Base-by-base conservation (phyloP, 2,888 invertebrate species). In the Rhopalosiphum nymphaeae region DNA sequence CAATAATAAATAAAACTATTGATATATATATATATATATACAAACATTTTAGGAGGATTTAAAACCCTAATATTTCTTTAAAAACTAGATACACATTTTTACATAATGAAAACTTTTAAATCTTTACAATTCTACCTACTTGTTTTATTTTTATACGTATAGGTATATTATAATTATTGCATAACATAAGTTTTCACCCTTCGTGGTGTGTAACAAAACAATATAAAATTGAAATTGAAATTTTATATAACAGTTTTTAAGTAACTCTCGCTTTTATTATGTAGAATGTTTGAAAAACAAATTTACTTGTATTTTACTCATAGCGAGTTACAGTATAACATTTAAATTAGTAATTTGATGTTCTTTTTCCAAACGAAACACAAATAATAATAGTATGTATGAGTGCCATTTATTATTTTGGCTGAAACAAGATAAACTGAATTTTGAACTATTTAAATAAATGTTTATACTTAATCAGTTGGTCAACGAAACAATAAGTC, bases 1-100 rank as follows among this genome's bases (percentile, higher is more conserved):
- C 90, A 46, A 49, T 91, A 78, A 67, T 91, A 91, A 91, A 91
- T 91, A 67, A 91, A 67, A 49, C 36, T 49, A 91, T 36, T 44
- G 29, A 57, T 42, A 53, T 53, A 53, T 49, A 49, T 49, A 49
- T 49, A 49, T 49, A 49, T 49, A 89, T 56, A 89, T 44, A 13
- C 9, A n/a, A 85, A 44, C 13, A 85, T 85, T 44, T 85, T 11
- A 26, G 85, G 57, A 13, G 7, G 56, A 57, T 89, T 42, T 89
- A 89, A 89, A 56, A 56, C 13, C 36, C 89, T 89, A 57, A 89
- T 78, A 78, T 89, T 89, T 89, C 89, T 89, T 89, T 89, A 56
- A 57, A 89, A 89, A 89, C 56, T 42, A 42, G 10, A 29, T 61
- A 44, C 89, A 57, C 16, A 44, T 89, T 89, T 61, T 89, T 36